Evolutionary conservation across 2,797 vertebrate species (phyloP).

Genomic region (Cossypha dichroa): DNA sequence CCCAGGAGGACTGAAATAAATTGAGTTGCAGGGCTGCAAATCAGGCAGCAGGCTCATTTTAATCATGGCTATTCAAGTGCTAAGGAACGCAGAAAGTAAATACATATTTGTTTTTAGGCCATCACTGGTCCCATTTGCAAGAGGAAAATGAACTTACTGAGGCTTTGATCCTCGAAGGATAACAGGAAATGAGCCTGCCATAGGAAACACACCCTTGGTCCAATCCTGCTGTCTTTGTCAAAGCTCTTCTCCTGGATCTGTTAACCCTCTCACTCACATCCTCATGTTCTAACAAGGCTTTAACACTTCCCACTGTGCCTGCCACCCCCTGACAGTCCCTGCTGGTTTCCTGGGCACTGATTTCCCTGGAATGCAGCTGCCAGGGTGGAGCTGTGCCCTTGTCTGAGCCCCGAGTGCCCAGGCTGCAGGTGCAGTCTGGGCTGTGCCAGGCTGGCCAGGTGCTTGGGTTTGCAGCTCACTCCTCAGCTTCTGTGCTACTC

Average conservation of each 20-base stretch:
- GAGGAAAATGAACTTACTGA: neutral
- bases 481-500: neutral
- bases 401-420: neutral
- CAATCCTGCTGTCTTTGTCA: neutral
- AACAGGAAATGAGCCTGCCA: neutral
- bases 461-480: neutral
- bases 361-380: neutral
- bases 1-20: constrained; percentile 16
- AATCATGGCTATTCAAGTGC: constrained; percentile 23
- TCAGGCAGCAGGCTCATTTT: constrained; percentile 39
- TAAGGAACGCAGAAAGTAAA: constrained; percentile 51
- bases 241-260: neutral
- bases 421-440: neutral
- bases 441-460: neutral
- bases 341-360: neutral
- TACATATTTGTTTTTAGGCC: constrained; percentile 27
- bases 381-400: neutral
- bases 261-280: neutral
- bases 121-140: neutral
- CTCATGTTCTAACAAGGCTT: neutral
- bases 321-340: neutral
- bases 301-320: neutral
- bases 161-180: neutral
- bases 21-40: constrained; percentile 36
- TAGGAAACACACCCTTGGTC: neutral